Evolutionary conservation across 92 coral and sea anemone genomes (phyloP), one percentile per base, ranked within the genome.

Genomic region (Pocillopora meandrina): DNA sequence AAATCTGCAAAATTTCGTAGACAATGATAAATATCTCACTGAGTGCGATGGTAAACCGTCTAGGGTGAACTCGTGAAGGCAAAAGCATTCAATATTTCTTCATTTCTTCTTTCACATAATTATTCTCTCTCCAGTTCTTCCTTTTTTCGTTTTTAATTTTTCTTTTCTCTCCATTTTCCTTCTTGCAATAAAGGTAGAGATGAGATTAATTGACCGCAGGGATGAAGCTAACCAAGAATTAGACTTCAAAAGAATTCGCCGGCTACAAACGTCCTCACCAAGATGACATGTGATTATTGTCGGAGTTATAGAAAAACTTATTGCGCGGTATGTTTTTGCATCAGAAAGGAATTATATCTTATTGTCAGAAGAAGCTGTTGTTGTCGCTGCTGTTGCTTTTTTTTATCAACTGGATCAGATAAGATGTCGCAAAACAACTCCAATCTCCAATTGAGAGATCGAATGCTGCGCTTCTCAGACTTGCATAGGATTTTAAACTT

Each of bases 301-400:
- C 19, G 17, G 74, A 35, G 11, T 36, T 34, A 70, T 70, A 49
- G 55, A 70, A 35, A 70, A 12, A 34, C 19, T 70, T 69, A 35
- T 70, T 70, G 74, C 35, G 56, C 56, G 74, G 56, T 35, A 23
- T 34, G 74, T 35, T 55, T 70, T 69, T 35, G 56, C 74, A 70
- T 70, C 42, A 70, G 42, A 70, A 12, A 34, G 20, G 74, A 70
- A 35, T 34, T 70, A 34, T 34, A 35, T 70, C 74, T 70, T 42
- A 34, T 49, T 42, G 74, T 35, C 74, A 36, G 14, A 16, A 26
- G 31, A 26, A 26, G 52, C 52, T 42, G 52, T 42, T 42, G 2
- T 42, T 42, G 52, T 42, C 52, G 52, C 52, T 42, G 52, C 8
- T 70, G 74, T 70, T 70, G n/a, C 55, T 34, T 70, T 35, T 35